A percentile compares a stretch with the other conserved stretches of the same genome.
These are phyloP conservation scores for Eurytoma adleriae DNA, from an alignment of 2,888 invertebrate genomes.

Conservation along the genomic window DNA sequence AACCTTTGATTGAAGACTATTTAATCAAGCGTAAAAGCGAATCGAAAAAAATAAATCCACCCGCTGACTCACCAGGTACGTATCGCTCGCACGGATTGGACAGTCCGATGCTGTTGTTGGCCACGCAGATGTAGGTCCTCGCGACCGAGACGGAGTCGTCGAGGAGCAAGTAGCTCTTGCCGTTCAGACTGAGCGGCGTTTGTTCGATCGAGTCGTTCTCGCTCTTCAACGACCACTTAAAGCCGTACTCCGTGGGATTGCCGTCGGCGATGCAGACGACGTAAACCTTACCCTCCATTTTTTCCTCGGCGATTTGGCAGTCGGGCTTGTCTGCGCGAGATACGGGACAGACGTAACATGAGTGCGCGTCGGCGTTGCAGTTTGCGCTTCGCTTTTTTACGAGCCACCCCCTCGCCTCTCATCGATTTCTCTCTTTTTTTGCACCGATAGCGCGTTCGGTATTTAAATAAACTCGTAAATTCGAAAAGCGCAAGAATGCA, in stretches of 20 bases:
- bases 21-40: not conserved
- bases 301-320: constrained; percentile 86
- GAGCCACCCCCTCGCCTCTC: not conserved
- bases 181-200: constrained; percentile 78
- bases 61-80: constrained; percentile 75
- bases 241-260: constrained; percentile 87
- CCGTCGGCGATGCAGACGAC: constrained; percentile 89
- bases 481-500: constrained; percentile 20
- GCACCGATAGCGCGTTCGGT: not conserved
- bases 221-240: constrained; percentile 90
- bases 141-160: constrained; percentile 81
- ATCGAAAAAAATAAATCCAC: too few relatives aligned
- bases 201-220: constrained; percentile 87
- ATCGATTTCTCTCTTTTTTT: not conserved
- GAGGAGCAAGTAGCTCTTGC: constrained; percentile 81
- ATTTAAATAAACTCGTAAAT: constrained; percentile 28
- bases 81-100: constrained; percentile 78
- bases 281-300: constrained; percentile 85
- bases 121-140: constrained; percentile 90
- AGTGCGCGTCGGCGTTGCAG: constrained; percentile 4
- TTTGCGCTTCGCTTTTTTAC: too few relatives aligned
- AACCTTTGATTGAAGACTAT: too few relatives aligned
- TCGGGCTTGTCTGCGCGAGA: constrained; percentile 85
- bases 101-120: constrained; percentile 88
- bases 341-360: not conserved